Evolutionary conservation across 2,113 vertebrate genomes (phyloP).

Genomic region (Helogale parvula): DNA sequence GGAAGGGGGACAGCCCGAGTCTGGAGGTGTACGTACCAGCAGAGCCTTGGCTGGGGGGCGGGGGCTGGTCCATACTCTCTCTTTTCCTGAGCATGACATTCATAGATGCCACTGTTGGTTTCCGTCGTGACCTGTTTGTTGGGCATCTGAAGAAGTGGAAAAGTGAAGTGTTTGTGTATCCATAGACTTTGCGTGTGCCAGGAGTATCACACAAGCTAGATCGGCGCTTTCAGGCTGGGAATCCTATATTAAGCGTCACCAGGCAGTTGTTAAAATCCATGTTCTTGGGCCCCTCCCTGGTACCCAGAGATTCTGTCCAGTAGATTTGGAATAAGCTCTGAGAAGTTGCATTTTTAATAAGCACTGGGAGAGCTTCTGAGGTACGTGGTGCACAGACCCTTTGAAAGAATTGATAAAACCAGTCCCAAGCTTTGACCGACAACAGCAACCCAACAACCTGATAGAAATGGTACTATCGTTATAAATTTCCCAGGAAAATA

Average conservation of each 20-base stretch:
- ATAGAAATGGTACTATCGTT: not conserved
- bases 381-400: not conserved
- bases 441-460: not conserved
- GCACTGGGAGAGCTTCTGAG: not conserved
- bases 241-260: not conserved
- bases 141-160: not conserved
- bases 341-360: not conserved
- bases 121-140: not conserved
- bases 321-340: not conserved
- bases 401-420: not conserved
- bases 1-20: not conserved
- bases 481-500: not conserved
- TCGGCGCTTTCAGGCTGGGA: not conserved
- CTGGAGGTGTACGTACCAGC: not conserved
- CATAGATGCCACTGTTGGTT: not conserved
- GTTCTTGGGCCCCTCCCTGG: not conserved
- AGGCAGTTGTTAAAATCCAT: not conserved
- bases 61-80: rapidly evolving
- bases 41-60: not conserved
- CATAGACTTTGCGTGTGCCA: not conserved
- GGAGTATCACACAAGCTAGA: not conserved
- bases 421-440: not conserved
- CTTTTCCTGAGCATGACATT: not conserved
- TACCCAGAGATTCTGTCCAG: not conserved
- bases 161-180: not conserved